Evolutionary conservation across 2,797 vertebrate species (phyloP).

Genomic region (Typhlichthys subterraneus): DNA sequence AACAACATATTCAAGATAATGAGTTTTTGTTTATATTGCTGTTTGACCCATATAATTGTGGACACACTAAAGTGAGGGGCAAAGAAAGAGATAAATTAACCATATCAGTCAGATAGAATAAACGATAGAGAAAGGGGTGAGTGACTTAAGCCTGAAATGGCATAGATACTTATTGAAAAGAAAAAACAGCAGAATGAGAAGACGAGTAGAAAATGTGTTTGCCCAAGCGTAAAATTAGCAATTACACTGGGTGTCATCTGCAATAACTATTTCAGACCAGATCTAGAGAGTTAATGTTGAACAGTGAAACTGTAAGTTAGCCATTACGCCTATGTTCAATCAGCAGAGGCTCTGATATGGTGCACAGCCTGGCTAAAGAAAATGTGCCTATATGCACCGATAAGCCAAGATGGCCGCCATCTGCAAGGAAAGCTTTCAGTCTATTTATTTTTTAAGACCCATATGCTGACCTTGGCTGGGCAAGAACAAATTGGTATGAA

Average conservation of each 20-base stretch:
- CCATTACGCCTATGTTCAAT: conserved; percentile 91
- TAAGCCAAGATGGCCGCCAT: conserved; percentile 87
- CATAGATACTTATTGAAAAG: conserved; percentile 61
- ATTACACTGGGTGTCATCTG: conserved; percentile 95
- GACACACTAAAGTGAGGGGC: conserved; percentile 77
- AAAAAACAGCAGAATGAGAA: conserved; percentile 68
- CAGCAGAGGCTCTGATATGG: conserved; percentile 70
- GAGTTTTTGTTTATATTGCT: conserved; percentile 30
- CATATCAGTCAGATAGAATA: conserved; percentile 68
- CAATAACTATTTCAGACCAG: conserved; percentile 96
- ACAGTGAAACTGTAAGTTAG: conserved; percentile 89
- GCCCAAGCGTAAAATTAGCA: conserved; percentile 96
- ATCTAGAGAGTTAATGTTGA: conserved; percentile 91
- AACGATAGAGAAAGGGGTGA: conserved; percentile 77
- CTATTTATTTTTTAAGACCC: conserved; percentile 83
- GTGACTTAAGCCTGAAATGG: conserved; percentile 84
- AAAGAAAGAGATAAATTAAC: conserved; percentile 82
- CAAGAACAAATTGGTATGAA: conserved; percentile 71
- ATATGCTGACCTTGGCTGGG: conserved; percentile 72
- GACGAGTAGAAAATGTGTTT: conserved; percentile 89
- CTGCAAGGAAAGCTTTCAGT: conserved; percentile 80
- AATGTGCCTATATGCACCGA: conserved; percentile 75
- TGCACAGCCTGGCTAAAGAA: conserved; percentile 74
- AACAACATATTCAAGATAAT: neutral
- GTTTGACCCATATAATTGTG: conserved; percentile 34